Percentiles rank a stretch among this genome's conserved stretches.
Conservation (phyloP, 1,140 invertebrate species). For the Lithobius niger region DNA sequence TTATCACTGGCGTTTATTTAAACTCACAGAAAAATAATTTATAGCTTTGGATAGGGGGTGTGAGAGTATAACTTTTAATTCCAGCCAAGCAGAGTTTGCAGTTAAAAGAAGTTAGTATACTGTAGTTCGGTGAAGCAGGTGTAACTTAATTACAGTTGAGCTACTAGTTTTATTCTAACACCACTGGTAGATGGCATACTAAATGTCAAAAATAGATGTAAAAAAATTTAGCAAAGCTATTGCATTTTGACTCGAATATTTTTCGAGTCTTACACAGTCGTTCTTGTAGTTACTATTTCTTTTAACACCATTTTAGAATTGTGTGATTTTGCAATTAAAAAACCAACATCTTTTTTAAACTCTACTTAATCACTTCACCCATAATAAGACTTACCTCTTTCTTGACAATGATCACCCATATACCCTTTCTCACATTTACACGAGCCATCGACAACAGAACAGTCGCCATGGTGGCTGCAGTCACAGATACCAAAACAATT, state of each 20-base stretch:
- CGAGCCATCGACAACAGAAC: slow-evolving; percentile 48
- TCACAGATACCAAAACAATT: slow-evolving; percentile 56
- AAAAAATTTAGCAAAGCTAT: background rate
- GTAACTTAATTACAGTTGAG: no score
- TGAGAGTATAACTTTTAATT: no score
- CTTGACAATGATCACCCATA: slow-evolving; percentile 51
- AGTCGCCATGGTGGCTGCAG: slow-evolving; percentile 63
- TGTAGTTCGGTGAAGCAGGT: no score
- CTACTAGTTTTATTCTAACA: no score
- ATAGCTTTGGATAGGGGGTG: no score
- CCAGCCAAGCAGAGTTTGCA: no score
- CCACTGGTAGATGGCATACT: no score
- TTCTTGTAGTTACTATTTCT: background rate
- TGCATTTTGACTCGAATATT: background rate
- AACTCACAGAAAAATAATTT: no score
- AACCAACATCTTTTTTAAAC: background rate
- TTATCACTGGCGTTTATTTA: no score
- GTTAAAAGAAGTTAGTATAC: no score
- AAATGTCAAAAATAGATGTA: no score
- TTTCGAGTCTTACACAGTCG: background rate
- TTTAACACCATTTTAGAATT: background rate
- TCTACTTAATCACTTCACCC: background rate
- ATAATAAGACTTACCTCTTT: slow-evolving; percentile 32
- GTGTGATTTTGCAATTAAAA: background rate
- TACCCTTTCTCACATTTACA: slow-evolving; percentile 63